Base-by-base conservation (phyloP, 2,113 vertebrate species). In the Microtus oregoni region DNA sequence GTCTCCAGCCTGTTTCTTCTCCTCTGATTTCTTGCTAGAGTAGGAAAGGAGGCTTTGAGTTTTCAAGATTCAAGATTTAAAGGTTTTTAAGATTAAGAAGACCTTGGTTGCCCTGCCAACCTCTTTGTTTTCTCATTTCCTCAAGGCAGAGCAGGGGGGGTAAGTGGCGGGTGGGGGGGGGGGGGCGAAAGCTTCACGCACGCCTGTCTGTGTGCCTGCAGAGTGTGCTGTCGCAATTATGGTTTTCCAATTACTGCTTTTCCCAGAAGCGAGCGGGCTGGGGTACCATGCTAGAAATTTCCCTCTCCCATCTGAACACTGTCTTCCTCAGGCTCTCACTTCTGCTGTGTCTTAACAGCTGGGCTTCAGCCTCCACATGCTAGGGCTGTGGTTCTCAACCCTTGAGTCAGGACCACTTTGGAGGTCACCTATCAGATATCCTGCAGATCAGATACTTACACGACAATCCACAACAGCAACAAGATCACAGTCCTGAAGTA, bases 91-190 rank as follows among this genome's bases (percentile, higher is more conserved):
- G 88, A 73, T 28, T 55, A 90, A 67, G 76, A 73, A 47, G 26
- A 19, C 63, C 73, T 86, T 81, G 67, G 82, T 75, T 96, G 52
- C 67, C 52, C 81, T 94, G 82, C 88, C 92, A 94, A 82, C 88
- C 47, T 79, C 87, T 72, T 70, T 90, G 35, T 85, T 63, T 96
- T 38, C 41, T 90, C 63, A 85, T n/a, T 47, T 87, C 55, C 44
- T 90, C 32, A 24, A 65, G 68, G 41, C 67, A 63, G 38, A 90
- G 1, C 20, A 6, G 58, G 47, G 13, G 26, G 26, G 19, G 24
- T n/a, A 47, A 50, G 44, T 44, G 44, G 30, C 3, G 11, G 14
- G 0, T 13, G 15, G 11, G 55, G 24, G 20, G 5, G 41, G n/a
- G 2, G 47, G 7, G 30, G 9, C 2, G 22, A 70, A 83, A 89